Conservation (phyloP, 2,797 vertebrate genomes). For the Acrossocheilus wenchowensis region DNA sequence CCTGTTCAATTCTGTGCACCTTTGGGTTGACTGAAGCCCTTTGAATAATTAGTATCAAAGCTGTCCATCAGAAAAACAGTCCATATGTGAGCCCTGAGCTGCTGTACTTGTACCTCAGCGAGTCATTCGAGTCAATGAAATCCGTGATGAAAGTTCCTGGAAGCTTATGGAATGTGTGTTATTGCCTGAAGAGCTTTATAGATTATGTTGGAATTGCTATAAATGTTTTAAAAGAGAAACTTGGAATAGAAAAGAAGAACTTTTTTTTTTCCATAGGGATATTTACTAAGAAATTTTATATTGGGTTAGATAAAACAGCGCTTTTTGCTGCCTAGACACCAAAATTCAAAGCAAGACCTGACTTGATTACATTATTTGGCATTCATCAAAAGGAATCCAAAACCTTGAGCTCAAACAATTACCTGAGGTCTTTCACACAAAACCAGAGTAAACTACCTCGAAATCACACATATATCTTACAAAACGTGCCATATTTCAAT, state of each 20-base stretch:
- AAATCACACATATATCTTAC: slow-evolving; percentile 44
- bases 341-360: slow-evolving; percentile 30
- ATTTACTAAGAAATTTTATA: neutral
- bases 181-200: slow-evolving; percentile 47
- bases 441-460: slow-evolving; percentile 42
- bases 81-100: slow-evolving; percentile 54
- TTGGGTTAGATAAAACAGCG: slow-evolving; percentile 1
- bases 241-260: neutral
- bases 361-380: slow-evolving; percentile 50
- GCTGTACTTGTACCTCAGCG: slow-evolving; percentile 26
- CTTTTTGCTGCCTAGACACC: neutral
- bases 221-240: neutral
- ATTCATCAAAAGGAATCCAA: slow-evolving; percentile 48
- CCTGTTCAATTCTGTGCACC: neutral
- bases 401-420: slow-evolving; percentile 46
- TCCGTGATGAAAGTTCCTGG: slow-evolving; percentile 15
- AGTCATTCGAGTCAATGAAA: neutral
- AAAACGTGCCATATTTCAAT: neutral
- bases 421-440: slow-evolving; percentile 54
- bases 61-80: slow-evolving; percentile 26
- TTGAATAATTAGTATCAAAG: slow-evolving; percentile 22
- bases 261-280: neutral
- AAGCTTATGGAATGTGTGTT: slow-evolving; percentile 41
- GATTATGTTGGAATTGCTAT: slow-evolving; percentile 12
- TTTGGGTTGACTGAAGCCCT: slow-evolving; percentile 32